Evolutionary conservation across 2,797 vertebrate genomes (phyloP).

Genomic region (Uromys caudimaculatus): DNA sequence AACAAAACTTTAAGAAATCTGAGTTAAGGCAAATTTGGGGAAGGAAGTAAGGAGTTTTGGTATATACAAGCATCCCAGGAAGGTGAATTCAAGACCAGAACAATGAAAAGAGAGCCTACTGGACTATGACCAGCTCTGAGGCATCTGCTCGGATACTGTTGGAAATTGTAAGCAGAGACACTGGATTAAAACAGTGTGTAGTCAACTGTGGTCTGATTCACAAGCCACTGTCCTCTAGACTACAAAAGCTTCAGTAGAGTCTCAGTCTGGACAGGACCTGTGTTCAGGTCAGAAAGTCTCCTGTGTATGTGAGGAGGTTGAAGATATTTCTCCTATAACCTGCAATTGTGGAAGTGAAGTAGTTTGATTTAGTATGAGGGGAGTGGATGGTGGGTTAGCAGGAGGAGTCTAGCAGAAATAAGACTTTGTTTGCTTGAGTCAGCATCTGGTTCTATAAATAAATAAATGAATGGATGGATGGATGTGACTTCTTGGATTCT

Average conservation of each 20-base stretch:
- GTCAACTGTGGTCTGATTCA: not conserved
- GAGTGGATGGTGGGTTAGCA: not conserved
- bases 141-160: not conserved
- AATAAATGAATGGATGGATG: not conserved
- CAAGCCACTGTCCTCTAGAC: not conserved
- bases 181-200: not conserved
- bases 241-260: not conserved
- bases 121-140: not conserved
- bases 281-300: not conserved
- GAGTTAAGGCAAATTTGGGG: not conserved
- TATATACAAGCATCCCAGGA: not conserved
- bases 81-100: not conserved
- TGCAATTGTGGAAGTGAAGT: not conserved
- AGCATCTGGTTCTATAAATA: not conserved
- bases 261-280: not conserved
- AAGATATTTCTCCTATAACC: not conserved
- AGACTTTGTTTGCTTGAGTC: not conserved
- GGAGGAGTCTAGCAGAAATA: not conserved
- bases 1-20: not conserved
- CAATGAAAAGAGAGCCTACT: rapidly evolving
- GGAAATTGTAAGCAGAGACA: not conserved
- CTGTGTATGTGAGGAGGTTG: not conserved
- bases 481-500: not conserved
- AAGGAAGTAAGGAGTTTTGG: not conserved
- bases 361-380: not conserved